Base-by-base conservation (phyloP, 2,113 vertebrate genomes). In the Coracopsis vasa region DNA sequence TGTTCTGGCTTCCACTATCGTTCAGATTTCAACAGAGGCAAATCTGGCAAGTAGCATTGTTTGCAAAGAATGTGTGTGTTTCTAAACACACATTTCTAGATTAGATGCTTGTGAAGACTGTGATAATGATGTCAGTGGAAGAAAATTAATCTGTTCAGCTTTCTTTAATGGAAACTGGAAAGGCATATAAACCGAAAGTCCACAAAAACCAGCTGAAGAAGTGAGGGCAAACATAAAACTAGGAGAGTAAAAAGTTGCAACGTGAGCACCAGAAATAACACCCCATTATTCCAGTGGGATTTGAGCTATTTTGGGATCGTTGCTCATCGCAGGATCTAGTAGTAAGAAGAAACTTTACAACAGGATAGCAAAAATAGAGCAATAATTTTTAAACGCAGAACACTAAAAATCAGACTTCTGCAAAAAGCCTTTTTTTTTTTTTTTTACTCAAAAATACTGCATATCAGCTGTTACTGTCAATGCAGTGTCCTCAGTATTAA, bases 11-110 rank as follows among this genome's bases (percentile, higher is more conserved):
- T 50, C 48, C 51, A 25, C 24, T 78, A 7, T 89, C 24, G 10
- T 79, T 95, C 58, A 64, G 64, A 94, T 97, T 97, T 97, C 96
- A 97, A 72, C 75, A 97, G 89, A 97, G 96, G 93, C 66, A 79
- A 48, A 41, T 93, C 47, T 95, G 94, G 81, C 80, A 86, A 86
- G 84, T 54, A 47, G 61, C 72, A 74, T 35, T 89, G 77, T 92
- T 94, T 87, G 75, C 54, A 93, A 92, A 48, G 50, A 62, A 61
- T 92, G 82, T 85, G 62, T 66, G 48, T 96, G 28, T 92, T 80
- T 88, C 42, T 7, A 91, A 77, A 86, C 90, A 80, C 66, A 33
- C 80, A 94, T 70, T 58, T 58, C 90, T 97, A 95, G 82, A 94
- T 83, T 37, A 88, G 80, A 86, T 61, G 62, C 16, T 88, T 81